Conservation (phyloP, 2,888 invertebrate genomes). For the Diarsia rubi region DNA sequence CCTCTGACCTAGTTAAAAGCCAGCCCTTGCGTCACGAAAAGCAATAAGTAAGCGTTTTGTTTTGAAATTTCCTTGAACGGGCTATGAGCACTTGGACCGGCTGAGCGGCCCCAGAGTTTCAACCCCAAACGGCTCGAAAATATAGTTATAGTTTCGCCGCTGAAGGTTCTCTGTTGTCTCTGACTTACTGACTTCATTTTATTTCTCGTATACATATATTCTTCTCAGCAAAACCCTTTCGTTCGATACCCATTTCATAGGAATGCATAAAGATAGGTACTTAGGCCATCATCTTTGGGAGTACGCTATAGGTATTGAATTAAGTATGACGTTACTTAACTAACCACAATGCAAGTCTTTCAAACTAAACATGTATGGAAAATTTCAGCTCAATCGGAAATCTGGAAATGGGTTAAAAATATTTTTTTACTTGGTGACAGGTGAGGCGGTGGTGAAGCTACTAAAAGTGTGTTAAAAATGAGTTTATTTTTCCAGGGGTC, state of each 20-base stretch:
- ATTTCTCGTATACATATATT: neutral
- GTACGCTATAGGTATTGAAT: neutral
- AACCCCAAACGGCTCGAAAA: no score
- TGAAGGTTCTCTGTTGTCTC: no score
- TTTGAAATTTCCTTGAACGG: no score
- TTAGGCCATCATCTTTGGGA: neutral
- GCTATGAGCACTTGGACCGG: no score
- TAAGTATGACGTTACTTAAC: neutral
- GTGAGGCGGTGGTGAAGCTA: neutral
- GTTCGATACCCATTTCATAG: neutral
- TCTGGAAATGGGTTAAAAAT: neutral
- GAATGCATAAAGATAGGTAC: neutral
- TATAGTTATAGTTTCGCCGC: no score
- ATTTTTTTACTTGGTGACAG: neutral
- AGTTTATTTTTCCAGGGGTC: neutral
- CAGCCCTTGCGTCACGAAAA: no score
- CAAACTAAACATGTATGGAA: neutral
- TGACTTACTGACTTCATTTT: neutral
- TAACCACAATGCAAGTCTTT: neutral
- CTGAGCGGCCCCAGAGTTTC: no score
- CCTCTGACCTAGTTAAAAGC: no score
- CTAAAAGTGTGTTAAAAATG: neutral
- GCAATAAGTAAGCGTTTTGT: no score
- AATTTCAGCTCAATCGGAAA: neutral
- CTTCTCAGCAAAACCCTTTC: neutral